A percentile compares a stretch with the other conserved stretches of the same genome.
These are phyloP conservation scores for Andrena bicolor DNA, from an alignment of 2,888 invertebrate genomes.

Conservation along the genomic window DNA sequence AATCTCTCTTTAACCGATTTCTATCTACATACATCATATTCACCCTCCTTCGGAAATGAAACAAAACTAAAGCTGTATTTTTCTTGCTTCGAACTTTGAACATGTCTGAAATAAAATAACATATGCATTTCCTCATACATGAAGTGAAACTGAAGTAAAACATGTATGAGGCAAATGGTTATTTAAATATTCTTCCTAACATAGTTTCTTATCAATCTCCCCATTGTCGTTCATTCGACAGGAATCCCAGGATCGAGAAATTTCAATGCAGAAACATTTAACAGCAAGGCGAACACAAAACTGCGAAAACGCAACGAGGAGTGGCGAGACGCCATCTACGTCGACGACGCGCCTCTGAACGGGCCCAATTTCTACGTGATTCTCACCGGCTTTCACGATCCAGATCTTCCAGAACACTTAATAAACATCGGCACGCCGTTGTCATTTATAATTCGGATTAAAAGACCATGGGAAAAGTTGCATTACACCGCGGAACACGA, in stretches of 20 bases:
- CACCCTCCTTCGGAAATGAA: too few species aligned
- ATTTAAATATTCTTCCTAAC: too few species aligned
- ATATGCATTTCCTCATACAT: too few species aligned
- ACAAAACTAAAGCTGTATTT: too few species aligned
- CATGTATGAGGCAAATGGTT: too few species aligned
- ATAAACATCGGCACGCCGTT: slow-evolving; percentile 75
- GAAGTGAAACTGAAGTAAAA: too few species aligned
- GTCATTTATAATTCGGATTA: slow-evolving; percentile 75
- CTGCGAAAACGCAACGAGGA: slow-evolving; percentile 86
- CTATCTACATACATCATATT: too few species aligned
- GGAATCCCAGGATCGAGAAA: slow-evolving; percentile 25
- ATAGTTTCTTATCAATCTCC: not conserved
- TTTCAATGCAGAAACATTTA: not conserved
- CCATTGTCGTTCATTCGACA: slow-evolving; percentile 14
- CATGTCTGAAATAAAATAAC: too few species aligned
- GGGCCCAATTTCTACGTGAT: slow-evolving; percentile 87
- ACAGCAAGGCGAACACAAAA: slow-evolving; percentile 83
- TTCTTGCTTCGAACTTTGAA: too few species aligned
- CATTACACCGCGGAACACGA: not conserved
- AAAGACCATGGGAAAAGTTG: slow-evolving; percentile 59
- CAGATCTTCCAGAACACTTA: slow-evolving; percentile 72
- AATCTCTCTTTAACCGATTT: too few species aligned
- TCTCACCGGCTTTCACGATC: slow-evolving; percentile 85
- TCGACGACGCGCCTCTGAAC: slow-evolving; percentile 86
- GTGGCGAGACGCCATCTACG: slow-evolving; percentile 86